Evolutionary conservation across 2,888 invertebrate species (phyloP).

Genomic region (Argyresthia albistria): DNA sequence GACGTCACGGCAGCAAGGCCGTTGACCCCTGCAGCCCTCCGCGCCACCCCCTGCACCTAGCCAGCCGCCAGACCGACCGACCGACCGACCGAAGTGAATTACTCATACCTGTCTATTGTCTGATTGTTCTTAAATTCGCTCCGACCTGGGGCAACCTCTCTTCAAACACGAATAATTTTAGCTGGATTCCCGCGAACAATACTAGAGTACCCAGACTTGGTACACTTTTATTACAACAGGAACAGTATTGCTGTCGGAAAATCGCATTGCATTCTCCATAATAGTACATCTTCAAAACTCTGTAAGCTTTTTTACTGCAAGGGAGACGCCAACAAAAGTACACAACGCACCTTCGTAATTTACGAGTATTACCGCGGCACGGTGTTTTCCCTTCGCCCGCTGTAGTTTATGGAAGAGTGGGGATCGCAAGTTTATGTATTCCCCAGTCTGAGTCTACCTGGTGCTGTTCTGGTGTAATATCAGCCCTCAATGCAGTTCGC

Average conservation of each 20-base stretch:
- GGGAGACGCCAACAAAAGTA: background rate
- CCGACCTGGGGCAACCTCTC: constrained; percentile 61
- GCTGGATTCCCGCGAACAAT: too few species aligned
- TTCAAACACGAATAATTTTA: background rate
- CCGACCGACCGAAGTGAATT: constrained; percentile 29
- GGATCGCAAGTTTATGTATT: constrained; percentile 18
- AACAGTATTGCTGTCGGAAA: background rate
- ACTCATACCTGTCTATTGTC: constrained; percentile 29
- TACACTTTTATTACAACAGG: background rate
- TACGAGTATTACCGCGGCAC: constrained; percentile 9
- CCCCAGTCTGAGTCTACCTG: background rate
- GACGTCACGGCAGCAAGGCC: constrained; percentile 60
- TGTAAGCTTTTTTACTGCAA: background rate
- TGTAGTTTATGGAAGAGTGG: constrained; percentile 30
- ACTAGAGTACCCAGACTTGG: too few species aligned
- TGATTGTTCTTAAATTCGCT: constrained; percentile 19
- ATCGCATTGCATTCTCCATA: too few species aligned
- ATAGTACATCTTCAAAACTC: background rate
- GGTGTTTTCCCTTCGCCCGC: constrained; percentile 10
- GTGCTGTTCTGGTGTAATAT: constrained; percentile 20
- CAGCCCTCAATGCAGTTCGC: constrained; percentile 27
- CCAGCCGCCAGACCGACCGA: background rate
- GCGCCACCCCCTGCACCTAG: background rate
- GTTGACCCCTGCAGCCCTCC: constrained; percentile 54
- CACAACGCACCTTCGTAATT: background rate